Evolutionary conservation across 2,113 vertebrate genomes (phyloP).

Genomic region (Platysteira castanea): DNA sequence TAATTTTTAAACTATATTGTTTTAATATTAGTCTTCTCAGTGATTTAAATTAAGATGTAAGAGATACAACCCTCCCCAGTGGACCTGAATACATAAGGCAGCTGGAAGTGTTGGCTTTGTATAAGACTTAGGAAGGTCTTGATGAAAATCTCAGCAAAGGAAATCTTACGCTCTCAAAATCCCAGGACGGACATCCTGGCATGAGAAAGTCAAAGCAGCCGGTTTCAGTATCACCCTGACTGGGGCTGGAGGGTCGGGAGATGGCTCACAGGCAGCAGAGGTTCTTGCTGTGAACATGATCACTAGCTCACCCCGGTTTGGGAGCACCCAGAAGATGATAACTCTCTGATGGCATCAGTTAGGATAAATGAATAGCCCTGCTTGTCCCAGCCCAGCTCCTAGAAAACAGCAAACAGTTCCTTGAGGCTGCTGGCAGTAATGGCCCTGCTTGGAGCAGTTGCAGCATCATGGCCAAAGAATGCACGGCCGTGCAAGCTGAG

Average conservation of each 20-base stretch:
- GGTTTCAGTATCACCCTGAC: not conserved
- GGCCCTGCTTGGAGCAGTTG: not conserved
- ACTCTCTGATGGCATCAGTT: not conserved
- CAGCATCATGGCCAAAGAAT: not conserved
- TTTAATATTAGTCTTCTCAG: conserved; percentile 22
- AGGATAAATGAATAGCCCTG: not conserved
- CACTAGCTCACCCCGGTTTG: not conserved
- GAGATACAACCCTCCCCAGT: not conserved
- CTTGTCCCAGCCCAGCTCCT: not conserved
- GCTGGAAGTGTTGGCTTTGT: not conserved
- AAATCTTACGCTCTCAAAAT: not conserved
- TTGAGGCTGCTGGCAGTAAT: not conserved
- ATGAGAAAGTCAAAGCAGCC: not conserved
- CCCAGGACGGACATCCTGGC: not conserved
- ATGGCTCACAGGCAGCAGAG: not conserved
- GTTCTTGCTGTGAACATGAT: not conserved
- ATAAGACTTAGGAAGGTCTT: not conserved
- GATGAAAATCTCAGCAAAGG: conserved; percentile 30
- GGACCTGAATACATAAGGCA: not conserved
- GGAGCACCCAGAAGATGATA: not conserved
- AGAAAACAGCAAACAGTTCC: not conserved
- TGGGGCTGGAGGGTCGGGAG: not conserved
- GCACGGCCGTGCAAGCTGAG: not conserved
- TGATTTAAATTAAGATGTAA: not conserved
- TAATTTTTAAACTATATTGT: not conserved